Conservation (phyloP, 2,113 vertebrate species). For the Trogon surrucura region DNA sequence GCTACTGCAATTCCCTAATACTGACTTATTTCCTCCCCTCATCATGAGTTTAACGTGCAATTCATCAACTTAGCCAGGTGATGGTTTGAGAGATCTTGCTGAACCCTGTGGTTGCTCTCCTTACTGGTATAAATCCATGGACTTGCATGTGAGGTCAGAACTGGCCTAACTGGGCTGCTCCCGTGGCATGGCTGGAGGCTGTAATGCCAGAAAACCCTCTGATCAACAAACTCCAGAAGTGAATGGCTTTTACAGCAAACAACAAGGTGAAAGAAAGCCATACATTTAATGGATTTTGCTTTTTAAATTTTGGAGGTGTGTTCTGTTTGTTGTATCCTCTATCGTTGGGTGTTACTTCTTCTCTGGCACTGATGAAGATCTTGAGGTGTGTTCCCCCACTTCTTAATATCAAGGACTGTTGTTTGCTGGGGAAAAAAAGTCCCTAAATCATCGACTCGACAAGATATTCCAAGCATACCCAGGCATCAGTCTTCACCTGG, state of each 20-base stretch:
- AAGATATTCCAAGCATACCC: not conserved
- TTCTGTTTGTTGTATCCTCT: accelerated
- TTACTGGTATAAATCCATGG: not conserved
- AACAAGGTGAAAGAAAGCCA: not conserved
- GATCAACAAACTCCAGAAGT: not conserved
- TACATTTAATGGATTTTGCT: not conserved
- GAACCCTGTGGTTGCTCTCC: not conserved
- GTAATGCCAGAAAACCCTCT: not conserved
- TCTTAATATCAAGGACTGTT: not conserved
- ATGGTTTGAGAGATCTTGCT: not conserved
- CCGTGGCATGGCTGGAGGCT: accelerated
- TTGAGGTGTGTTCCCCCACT: not conserved
- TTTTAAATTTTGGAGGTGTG: not conserved
- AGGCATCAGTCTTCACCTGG: not conserved
- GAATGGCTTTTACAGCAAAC: not conserved
- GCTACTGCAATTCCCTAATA: not conserved
- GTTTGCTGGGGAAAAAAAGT: not conserved
- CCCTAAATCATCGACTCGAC: not conserved
- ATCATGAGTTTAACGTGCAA: not conserved
- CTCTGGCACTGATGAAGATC: not conserved
- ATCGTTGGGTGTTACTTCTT: not conserved
- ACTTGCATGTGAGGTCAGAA: not conserved
- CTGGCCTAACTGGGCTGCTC: not conserved
- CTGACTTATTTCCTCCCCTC: too few relatives aligned
- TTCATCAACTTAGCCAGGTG: not conserved